Conservation (phyloP, 2,113 vertebrate species). For the Cynocephalus volans region DNA sequence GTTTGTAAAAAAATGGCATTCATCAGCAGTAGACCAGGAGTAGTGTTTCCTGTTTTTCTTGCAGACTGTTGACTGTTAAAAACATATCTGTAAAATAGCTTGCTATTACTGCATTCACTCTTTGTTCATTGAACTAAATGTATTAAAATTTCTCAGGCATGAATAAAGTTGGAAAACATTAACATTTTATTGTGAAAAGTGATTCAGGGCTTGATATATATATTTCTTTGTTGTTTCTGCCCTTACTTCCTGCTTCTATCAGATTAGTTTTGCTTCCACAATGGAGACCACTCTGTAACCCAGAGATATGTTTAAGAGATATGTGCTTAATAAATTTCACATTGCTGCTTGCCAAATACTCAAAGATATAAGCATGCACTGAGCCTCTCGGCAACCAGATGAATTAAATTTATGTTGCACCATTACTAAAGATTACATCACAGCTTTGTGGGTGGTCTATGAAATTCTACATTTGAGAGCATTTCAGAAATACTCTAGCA, state of each 20-base stretch:
- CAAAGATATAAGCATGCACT: neutral
- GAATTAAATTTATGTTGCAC: slow-evolving; percentile 56
- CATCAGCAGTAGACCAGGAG: neutral
- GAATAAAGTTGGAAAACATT: slow-evolving; percentile 10
- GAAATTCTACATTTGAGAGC: slow-evolving; percentile 52
- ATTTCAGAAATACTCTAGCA: slow-evolving; percentile 57
- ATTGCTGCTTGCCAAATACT: slow-evolving; percentile 40
- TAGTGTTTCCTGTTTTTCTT: slow-evolving; percentile 77
- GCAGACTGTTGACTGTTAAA: slow-evolving; percentile 61
- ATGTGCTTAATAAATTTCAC: slow-evolving; percentile 78
- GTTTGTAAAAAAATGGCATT: slow-evolving; percentile 3
- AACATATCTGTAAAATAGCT: slow-evolving; percentile 20
- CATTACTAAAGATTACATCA: slow-evolving; percentile 69
- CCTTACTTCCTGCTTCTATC: neutral
- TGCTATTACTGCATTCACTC: neutral
- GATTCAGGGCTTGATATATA: neutral
- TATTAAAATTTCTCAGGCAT: neutral
- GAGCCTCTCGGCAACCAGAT: slow-evolving; percentile 11
- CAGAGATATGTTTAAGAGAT: neutral
- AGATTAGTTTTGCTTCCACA: slow-evolving; percentile 39
- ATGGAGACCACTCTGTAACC: slow-evolving; percentile 12
- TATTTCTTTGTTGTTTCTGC: neutral
- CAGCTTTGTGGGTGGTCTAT: slow-evolving; percentile 47
- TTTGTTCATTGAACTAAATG: neutral
- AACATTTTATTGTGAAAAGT: slow-evolving; percentile 16